These are phyloP conservation scores for Oncorhynchus masou DNA, from an alignment of 2,113 vertebrate genomes.

Conservation along the genomic window DNA sequence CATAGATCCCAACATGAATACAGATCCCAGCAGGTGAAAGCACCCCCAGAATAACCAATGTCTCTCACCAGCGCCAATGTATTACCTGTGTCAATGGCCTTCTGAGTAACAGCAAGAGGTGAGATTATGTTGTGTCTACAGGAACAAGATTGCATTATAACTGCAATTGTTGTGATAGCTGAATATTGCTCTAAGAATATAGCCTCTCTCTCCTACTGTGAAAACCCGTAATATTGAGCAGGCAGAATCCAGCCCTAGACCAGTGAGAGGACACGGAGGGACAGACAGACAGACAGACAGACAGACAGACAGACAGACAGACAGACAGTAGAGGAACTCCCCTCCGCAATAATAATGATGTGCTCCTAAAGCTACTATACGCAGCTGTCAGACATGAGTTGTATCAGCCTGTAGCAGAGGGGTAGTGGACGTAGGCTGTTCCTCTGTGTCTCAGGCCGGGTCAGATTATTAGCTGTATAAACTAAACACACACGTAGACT, in stretches of 20 bases:
- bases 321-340: not conserved
- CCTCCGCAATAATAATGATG: not conserved
- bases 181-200: not conserved
- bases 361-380: not conserved
- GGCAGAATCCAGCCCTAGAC: not conserved
- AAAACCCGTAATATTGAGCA: not conserved
- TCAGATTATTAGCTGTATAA: slow-evolving; percentile 3
- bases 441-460: not conserved
- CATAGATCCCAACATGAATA: not conserved
- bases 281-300: not conserved
- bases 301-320: not conserved
- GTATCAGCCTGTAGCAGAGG: not conserved
- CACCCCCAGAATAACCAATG: not conserved
- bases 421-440: not conserved
- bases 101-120: not conserved
- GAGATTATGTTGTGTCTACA: not conserved
- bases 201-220: not conserved
- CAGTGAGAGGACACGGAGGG: not conserved
- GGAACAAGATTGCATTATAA: not conserved
- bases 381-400: not conserved
- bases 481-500: not conserved
- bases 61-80: too few species aligned
- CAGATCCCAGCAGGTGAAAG: not conserved
- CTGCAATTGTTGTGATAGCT: not conserved
- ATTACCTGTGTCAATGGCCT: not conserved